A percentile compares a stretch with the other conserved stretches of the same genome.
These are phyloP conservation scores for Mystacides longicornis DNA, from an alignment of 2,888 invertebrate species.

Conservation along the genomic window DNA sequence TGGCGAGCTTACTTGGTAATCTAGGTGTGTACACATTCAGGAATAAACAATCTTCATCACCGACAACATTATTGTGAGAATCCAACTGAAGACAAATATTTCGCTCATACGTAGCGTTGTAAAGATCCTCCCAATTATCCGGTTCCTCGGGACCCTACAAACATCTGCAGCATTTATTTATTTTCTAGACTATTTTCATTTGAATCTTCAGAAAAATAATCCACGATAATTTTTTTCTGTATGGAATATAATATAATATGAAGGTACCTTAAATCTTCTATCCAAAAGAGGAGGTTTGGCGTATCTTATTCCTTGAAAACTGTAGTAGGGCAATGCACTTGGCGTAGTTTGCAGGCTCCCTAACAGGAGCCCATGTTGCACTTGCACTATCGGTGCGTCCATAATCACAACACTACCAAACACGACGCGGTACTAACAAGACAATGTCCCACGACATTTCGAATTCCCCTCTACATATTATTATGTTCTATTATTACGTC, in stretches of 20 bases:
- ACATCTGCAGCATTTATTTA: not conserved
- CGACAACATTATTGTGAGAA: conserved; percentile 11
- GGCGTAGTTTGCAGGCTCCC: not conserved
- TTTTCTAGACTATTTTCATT: not conserved
- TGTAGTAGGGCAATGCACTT: conserved; percentile 7
- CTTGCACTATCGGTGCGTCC: conserved; percentile 3
- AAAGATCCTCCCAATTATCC: conserved; percentile 10
- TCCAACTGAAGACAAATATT: conserved; percentile 15
- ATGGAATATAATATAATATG: not conserved
- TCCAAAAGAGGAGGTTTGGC: conserved; percentile 13
- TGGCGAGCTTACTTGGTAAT: not conserved
- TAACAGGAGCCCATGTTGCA: conserved; percentile 1
- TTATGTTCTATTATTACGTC: too few species aligned
- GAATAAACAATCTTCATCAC: conserved; percentile 69
- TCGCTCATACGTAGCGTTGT: conserved; percentile 17
- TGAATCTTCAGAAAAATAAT: too few species aligned
- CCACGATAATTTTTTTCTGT: too few species aligned
- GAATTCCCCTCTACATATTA: too few species aligned
- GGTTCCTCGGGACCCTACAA: conserved; percentile 20
- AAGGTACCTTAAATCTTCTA: conserved; percentile 12
- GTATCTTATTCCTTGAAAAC: conserved; percentile 15
- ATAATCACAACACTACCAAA: not conserved
- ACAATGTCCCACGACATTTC: too few species aligned
- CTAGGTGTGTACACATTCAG: conserved; percentile 64
- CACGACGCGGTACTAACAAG: too few species aligned